Evolutionary conservation across 2,113 vertebrate species (phyloP).

Genomic region (Anhinga rufa): DNA sequence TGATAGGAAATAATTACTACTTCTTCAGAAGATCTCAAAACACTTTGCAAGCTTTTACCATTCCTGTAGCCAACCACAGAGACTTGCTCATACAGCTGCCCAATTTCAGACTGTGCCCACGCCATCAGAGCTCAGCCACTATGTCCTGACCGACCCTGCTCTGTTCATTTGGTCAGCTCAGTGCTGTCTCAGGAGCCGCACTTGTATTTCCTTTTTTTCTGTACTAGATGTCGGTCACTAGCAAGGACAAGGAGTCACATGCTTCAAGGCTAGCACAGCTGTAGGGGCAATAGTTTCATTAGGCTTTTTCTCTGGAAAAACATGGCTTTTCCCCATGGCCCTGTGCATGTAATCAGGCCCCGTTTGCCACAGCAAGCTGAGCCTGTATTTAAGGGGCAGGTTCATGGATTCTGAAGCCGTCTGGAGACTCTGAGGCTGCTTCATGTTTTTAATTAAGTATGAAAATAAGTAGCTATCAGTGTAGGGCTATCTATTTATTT

Average conservation of each 20-base stretch:
- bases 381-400: not conserved
- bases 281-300: not conserved
- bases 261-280: not conserved
- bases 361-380: not conserved
- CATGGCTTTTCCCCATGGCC: not conserved
- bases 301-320: not conserved
- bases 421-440: not conserved
- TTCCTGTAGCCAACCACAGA: not conserved
- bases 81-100: not conserved
- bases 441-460: not conserved
- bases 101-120: not conserved
- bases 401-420: not conserved
- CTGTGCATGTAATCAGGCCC: not conserved
- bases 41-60: not conserved
- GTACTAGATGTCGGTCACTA: not conserved
- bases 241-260: not conserved
- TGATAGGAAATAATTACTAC: not conserved
- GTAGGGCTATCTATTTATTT: not conserved
- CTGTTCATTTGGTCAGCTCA: rapidly evolving
- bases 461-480: not conserved
- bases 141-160: not conserved
- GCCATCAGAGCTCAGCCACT: not conserved
- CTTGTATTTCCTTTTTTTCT: not conserved
- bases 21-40: not conserved
- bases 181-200: no score